A percentile compares a stretch with the other conserved stretches of the same genome.
Evolutionary conservation across 2,888 invertebrate species (phyloP).

Genomic region (Agrotis clavis): DNA sequence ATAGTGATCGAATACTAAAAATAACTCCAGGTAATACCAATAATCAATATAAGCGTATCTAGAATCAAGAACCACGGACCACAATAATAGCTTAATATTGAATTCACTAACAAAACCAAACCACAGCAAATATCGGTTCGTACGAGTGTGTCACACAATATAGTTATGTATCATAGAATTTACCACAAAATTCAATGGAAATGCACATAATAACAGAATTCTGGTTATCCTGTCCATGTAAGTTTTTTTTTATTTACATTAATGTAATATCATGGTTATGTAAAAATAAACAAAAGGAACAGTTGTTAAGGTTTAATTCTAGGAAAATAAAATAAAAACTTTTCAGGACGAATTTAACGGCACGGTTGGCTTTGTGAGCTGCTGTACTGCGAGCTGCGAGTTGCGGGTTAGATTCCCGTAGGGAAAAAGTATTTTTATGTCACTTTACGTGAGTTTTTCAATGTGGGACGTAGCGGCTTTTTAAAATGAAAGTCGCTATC

Average conservation of each 20-base stretch:
- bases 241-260: no score
- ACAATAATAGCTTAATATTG: background rate
- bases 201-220: background rate
- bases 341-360: no score
- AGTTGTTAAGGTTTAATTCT: background rate
- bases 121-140: background rate
- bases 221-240: background rate
- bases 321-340: no score
- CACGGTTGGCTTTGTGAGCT: no score
- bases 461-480: no score
- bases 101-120: background rate
- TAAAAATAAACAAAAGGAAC: background rate
- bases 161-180: conserved; percentile 3
- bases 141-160: conserved; percentile 1
- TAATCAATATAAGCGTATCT: background rate
- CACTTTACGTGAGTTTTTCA: no score
- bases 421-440: no score
- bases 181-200: background rate
- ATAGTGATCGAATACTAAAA: background rate
- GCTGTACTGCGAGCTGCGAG: no score
- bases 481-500: conserved; percentile 13
- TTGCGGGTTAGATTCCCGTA: no score
- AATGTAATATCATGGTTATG: no score
- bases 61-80: background rate
- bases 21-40: background rate